These are phyloP conservation scores for Raja brachyura DNA, from an alignment of 2,113 vertebrate genomes.

Conservation along the genomic window DNA sequence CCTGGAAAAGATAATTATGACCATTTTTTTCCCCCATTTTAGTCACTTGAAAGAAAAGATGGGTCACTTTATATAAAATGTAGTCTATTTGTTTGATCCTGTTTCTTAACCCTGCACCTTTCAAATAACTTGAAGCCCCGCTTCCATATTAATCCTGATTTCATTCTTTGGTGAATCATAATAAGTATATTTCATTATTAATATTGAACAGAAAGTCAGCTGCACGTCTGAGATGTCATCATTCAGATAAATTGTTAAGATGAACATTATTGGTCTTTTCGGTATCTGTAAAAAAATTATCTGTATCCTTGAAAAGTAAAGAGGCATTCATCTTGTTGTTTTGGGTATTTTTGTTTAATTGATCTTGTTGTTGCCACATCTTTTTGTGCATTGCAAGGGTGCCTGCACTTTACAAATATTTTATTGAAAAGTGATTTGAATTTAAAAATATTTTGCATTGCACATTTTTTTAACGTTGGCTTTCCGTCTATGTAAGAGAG, in stretches of 20 bases:
- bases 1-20: too few species aligned
- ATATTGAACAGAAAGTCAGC: not conserved
- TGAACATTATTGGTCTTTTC: not conserved
- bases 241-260: not conserved
- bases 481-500: not conserved
- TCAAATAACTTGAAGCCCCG: not conserved
- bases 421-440: not conserved
- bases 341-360: not conserved
- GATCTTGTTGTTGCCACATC: not conserved
- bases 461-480: not conserved
- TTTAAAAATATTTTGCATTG: not conserved
- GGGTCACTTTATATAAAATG: not conserved
- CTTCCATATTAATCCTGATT: not conserved
- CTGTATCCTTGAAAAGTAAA: not conserved
- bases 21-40: too few species aligned
- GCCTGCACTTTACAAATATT: not conserved
- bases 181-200: not conserved
- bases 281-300: not conserved
- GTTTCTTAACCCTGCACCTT: not conserved
- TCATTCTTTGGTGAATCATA: not conserved
- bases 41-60: too few species aligned
- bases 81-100: not conserved
- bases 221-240: not conserved
- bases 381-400: not conserved
- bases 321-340: not conserved